Evolutionary conservation across 2,888 invertebrate species (phyloP).

Genomic region (Pyralis farinalis): DNA sequence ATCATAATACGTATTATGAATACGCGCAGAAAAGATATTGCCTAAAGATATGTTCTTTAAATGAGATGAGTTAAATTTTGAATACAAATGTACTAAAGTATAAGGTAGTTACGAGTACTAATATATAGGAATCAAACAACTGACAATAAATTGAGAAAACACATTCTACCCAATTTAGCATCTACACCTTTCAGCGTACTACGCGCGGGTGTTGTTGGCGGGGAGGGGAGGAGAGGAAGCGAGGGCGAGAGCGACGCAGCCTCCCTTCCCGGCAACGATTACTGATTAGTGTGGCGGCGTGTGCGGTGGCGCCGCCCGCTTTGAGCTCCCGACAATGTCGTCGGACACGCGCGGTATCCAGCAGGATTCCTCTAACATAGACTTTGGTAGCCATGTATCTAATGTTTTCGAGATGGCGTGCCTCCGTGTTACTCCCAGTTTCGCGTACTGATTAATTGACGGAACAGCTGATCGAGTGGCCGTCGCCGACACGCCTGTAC

Average conservation of each 20-base stretch:
- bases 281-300: constrained; percentile 80
- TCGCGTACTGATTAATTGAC: constrained; percentile 16
- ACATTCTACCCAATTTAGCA: constrained; percentile 36
- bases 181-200: constrained; percentile 50
- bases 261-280: constrained; percentile 80
- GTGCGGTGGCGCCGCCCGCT: constrained; percentile 67
- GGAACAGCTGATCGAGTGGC: constrained; percentile 63
- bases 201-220: constrained; percentile 46
- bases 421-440: neutral
- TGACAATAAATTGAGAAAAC: neutral
- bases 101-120: too few relatives aligned
- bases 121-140: neutral
- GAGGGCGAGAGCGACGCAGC: constrained; percentile 63
- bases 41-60: too few relatives aligned
- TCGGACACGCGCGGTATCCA: constrained; percentile 35
- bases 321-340: constrained; percentile 50
- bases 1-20: too few relatives aligned
- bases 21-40: too few relatives aligned
- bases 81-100: too few relatives aligned
- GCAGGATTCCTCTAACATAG: constrained; percentile 10
- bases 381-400: neutral
- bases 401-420: neutral
- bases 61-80: too few relatives aligned
- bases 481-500: constrained; percentile 49
- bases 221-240: constrained; percentile 32